Evolutionary conservation across 2,113 vertebrate genomes (phyloP).

Genomic region (Cinclus mexicanus): DNA sequence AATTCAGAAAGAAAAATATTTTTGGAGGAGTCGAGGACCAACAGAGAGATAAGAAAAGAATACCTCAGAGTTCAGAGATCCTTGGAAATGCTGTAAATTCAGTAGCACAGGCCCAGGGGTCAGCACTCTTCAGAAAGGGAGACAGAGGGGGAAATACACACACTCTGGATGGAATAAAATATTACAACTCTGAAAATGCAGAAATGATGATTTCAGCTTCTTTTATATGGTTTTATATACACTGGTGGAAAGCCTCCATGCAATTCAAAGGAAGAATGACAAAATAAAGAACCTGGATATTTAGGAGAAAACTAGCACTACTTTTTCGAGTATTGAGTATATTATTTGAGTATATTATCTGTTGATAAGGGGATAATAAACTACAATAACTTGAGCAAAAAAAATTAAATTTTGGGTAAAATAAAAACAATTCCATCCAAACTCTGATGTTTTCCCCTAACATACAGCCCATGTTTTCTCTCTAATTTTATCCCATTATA

Average conservation of each 20-base stretch:
- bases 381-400: neutral
- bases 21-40: neutral
- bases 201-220: neutral
- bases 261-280: neutral
- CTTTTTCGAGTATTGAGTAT: neutral
- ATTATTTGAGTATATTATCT: neutral
- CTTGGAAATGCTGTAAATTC: neutral
- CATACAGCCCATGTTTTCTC: fast-evolving
- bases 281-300: neutral
- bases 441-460: neutral
- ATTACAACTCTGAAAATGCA: neutral
- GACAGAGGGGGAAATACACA: neutral
- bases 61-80: neutral
- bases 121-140: neutral
- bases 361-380: neutral
- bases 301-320: fast-evolving
- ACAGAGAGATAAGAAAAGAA: neutral
- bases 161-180: fast-evolving
- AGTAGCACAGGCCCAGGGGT: neutral
- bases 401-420: fast-evolving
- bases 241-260: fast-evolving
- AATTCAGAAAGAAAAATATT: neutral
- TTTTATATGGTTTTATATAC: neutral
- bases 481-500: neutral
- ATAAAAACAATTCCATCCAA: neutral